phyloP scores from a whole-genome alignment of 2,888 invertebrate genomes.

The Corbicula japonica region DNA sequence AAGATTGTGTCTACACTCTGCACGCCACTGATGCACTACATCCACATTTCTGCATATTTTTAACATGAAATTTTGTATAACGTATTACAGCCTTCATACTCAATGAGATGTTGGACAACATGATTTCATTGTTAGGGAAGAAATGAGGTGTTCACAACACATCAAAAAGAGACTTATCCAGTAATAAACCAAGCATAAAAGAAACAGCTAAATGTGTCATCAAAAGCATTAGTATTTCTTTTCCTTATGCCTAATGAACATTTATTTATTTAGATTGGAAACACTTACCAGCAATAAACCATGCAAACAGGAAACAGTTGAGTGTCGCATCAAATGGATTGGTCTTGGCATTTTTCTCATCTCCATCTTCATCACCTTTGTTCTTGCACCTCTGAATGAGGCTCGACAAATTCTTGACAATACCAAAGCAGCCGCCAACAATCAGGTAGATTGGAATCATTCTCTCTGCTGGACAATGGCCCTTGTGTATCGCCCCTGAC shows the following conservation, averaged over 20 bases:
- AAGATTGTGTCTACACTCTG: too few relatives aligned
- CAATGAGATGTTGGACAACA: too few relatives aligned
- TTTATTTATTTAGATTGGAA: not conserved
- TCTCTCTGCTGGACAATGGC: constrained; percentile 90
- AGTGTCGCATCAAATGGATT: constrained; percentile 79
- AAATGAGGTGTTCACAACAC: too few relatives aligned
- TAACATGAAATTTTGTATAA: too few relatives aligned
- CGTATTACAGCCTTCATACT: too few relatives aligned
- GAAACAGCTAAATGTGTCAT: too few relatives aligned
- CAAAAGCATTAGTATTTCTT: too few relatives aligned
- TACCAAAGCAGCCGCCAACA: constrained; percentile 90
- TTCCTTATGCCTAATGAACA: not conserved
- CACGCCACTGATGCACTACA: too few relatives aligned
- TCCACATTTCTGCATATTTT: too few relatives aligned
- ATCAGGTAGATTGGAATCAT: constrained; percentile 91
- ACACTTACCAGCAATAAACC: constrained; percentile 90
- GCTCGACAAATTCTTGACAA: constrained; percentile 89
- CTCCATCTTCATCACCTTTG: constrained; percentile 86
- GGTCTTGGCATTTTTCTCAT: constrained; percentile 76
- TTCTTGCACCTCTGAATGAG: constrained; percentile 88
- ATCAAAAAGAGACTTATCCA: too few relatives aligned
- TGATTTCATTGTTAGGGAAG: too few relatives aligned
- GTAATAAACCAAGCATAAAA: too few relatives aligned
- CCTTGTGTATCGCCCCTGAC: constrained; percentile 89
- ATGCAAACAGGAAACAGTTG: constrained; percentile 89